phyloP scores from a whole-genome alignment of 2,888 invertebrate species.

The Hymenopus coronatus region DNA sequence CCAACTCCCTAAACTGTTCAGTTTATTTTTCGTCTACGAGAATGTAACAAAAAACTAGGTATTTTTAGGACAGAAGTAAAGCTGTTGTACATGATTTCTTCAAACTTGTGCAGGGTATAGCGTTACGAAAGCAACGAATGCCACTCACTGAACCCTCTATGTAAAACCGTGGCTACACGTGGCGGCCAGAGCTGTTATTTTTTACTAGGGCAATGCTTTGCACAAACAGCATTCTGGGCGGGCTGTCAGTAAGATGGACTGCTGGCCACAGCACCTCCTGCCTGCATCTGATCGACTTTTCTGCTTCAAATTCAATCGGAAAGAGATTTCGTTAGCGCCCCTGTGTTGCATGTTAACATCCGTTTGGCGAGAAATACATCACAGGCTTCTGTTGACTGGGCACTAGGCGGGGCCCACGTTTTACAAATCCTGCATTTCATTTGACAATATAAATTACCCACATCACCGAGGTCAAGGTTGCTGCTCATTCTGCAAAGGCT shows the following conservation, averaged over 20 bases:
- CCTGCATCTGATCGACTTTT: neutral
- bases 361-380: neutral
- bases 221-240: neutral
- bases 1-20: no score
- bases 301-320: neutral
- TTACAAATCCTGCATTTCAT: neutral
- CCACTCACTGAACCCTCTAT: no score
- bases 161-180: neutral
- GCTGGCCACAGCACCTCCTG: neutral
- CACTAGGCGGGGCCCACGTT: neutral
- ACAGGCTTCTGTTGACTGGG: neutral
- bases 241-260: neutral
- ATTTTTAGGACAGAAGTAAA: no score
- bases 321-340: slow-evolving; percentile 8
- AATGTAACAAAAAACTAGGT: no score
- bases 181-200: neutral
- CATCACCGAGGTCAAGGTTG: no score
- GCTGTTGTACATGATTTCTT: no score
- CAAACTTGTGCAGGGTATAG: no score
- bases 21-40: no score
- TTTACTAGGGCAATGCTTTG: neutral
- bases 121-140: no score
- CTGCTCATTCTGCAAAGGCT: neutral
- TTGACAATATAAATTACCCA: neutral
- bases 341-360: neutral